Percentiles rank a stretch among this genome's conserved stretches.
These are phyloP conservation scores for Polydesmus complanatus DNA, from an alignment of 2,888 invertebrate species.

Conservation along the genomic window DNA sequence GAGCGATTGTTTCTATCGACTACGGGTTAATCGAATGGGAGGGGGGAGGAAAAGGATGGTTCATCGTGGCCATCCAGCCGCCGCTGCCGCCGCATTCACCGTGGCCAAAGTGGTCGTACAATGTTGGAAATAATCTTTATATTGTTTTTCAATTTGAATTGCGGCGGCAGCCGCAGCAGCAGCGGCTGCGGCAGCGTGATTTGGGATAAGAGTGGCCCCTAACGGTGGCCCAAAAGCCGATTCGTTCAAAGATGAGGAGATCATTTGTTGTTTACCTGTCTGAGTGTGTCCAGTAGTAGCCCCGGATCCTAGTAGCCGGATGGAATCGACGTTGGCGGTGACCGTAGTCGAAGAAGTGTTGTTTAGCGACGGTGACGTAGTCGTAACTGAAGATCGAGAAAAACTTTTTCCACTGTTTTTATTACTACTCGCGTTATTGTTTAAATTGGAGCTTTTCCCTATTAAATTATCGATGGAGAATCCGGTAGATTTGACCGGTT, in stretches of 20 bases:
- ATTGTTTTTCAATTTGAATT: background rate
- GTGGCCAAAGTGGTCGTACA: background rate
- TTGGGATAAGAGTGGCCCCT: background rate
- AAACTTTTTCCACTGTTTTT: background rate
- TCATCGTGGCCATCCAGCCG: background rate
- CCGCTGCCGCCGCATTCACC: background rate
- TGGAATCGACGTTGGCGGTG: background rate
- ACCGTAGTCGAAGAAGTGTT: background rate
- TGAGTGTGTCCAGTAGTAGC: background rate
- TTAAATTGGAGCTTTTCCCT: conserved; percentile 28
- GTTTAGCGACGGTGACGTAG: background rate
- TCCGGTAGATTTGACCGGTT: conserved; percentile 23
- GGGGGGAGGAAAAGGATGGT: too few species aligned
- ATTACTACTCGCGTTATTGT: background rate
- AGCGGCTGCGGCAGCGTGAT: background rate
- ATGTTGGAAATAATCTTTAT: background rate
- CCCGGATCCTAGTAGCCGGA: background rate
- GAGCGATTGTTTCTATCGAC: too few species aligned
- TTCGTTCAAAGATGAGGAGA: background rate
- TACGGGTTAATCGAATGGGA: too few species aligned
- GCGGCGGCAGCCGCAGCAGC: background rate
- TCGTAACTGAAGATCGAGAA: background rate
- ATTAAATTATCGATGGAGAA: conserved; percentile 46
- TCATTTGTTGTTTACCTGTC: background rate
- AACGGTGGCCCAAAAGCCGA: background rate